These are phyloP conservation scores for Lacerta agilis DNA, from an alignment of 2,797 vertebrate genomes.

Conservation along the genomic window DNA sequence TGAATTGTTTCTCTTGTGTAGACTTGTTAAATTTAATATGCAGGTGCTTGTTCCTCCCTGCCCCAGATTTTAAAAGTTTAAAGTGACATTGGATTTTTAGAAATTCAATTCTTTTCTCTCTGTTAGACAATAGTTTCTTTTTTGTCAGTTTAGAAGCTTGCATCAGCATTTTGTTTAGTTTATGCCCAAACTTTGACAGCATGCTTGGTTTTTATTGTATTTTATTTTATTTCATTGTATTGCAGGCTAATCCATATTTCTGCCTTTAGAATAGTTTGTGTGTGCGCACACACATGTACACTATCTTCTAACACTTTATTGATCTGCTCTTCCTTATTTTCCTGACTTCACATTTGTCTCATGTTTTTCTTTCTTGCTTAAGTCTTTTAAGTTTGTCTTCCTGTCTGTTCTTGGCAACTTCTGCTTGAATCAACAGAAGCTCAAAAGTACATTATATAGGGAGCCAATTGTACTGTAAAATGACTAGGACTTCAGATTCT, in stretches of 20 bases:
- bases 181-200: background rate
- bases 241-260: background rate
- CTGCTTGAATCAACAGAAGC: slow-evolving; percentile 10
- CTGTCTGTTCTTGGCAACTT: slow-evolving; percentile 17
- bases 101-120: background rate
- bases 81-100: background rate
- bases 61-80: background rate
- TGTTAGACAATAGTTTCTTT: slow-evolving; percentile 24
- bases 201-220: background rate
- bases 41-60: background rate
- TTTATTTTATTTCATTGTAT: background rate
- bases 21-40: background rate
- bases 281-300: background rate
- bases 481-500: slow-evolving; percentile 35
- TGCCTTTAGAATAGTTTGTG: slow-evolving; percentile 44
- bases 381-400: background rate
- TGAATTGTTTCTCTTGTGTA: background rate
- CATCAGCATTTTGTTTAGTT: slow-evolving; percentile 32
- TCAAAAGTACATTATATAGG: slow-evolving; percentile 19
- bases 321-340: slow-evolving; percentile 45
- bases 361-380: slow-evolving; percentile 23
- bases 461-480: slow-evolving; percentile 32
- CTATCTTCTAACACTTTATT: slow-evolving; percentile 18
- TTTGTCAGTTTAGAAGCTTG: slow-evolving; percentile 7
- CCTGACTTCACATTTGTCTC: slow-evolving; percentile 11